Conservation (phyloP, 2,113 vertebrate species). For the Pelobates fuscus region DNA sequence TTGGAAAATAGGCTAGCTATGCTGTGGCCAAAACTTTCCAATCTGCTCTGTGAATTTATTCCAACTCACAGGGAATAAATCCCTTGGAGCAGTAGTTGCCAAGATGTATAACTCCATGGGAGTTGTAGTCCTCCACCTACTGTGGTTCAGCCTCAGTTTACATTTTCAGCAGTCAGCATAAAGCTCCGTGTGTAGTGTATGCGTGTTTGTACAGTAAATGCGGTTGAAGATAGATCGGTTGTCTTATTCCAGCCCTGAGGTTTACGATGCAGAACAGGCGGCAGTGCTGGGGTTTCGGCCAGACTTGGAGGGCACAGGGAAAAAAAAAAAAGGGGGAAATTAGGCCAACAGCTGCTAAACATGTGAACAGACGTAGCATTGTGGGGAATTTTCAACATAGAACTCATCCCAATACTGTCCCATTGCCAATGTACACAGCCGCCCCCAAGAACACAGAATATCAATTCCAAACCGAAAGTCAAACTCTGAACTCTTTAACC, state of each 20-base stretch:
- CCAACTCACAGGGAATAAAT: no score
- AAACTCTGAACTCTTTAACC: no score
- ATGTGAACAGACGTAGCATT: constrained; percentile 31
- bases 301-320: constrained; percentile 10
- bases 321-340: constrained; percentile 1
- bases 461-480: not conserved
- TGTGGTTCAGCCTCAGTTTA: no score
- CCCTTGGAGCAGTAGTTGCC: no score
- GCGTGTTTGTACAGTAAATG: no score
- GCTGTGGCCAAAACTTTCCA: no score
- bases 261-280: not conserved
- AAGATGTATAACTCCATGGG: no score
- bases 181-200: no score
- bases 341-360: constrained; percentile 20
- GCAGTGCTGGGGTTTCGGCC: not conserved
- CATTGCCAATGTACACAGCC: not conserved
- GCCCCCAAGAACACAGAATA: not conserved
- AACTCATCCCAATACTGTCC: not conserved
- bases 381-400: not conserved
- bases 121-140: no score
- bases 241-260: not conserved
- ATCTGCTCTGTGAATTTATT: no score
- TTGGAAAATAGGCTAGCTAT: no score
- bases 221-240: not conserved
- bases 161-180: no score